These are phyloP conservation scores for Chamaea fasciata DNA, from an alignment of 2,113 vertebrate genomes.

Conservation along the genomic window DNA sequence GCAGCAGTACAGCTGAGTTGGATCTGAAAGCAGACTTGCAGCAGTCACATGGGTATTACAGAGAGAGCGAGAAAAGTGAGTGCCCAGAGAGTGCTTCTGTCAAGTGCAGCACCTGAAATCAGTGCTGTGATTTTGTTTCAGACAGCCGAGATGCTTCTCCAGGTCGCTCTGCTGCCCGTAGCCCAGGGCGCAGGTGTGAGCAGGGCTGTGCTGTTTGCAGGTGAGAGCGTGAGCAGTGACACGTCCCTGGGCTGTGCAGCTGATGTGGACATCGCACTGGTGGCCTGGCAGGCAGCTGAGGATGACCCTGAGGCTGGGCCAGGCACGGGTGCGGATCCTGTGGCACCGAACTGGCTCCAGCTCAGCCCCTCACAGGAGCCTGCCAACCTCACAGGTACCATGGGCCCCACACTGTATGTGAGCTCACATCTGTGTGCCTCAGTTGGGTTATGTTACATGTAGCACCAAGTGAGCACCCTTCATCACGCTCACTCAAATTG, in stretches of 20 bases:
- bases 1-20: constrained; percentile 84
- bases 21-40: constrained; percentile 77
- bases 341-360: constrained; percentile 80
- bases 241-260: constrained; percentile 77
- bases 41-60: constrained; percentile 47
- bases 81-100: neutral
- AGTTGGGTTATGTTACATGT: accelerated
- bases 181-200: neutral
- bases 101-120: neutral
- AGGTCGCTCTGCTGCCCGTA: neutral
- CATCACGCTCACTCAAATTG: accelerated
- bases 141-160: accelerated
- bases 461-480: neutral
- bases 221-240: constrained; percentile 89
- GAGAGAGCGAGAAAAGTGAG: constrained; percentile 87
- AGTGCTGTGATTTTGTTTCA: accelerated
- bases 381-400: constrained; percentile 82
- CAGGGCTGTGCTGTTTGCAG: constrained; percentile 50
- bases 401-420: accelerated
- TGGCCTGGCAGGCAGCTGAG: constrained; percentile 82
- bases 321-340: constrained; percentile 74
- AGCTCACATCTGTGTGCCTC: neutral
- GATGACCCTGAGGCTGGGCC: constrained; percentile 62
- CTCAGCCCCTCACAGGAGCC: constrained; percentile 82
- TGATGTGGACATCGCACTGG: constrained; percentile 75